A percentile compares a stretch with the other conserved stretches of the same genome.
phyloP scores from a whole-genome alignment of 2,888 invertebrate genomes.

The Colostygia pectinataria region DNA sequence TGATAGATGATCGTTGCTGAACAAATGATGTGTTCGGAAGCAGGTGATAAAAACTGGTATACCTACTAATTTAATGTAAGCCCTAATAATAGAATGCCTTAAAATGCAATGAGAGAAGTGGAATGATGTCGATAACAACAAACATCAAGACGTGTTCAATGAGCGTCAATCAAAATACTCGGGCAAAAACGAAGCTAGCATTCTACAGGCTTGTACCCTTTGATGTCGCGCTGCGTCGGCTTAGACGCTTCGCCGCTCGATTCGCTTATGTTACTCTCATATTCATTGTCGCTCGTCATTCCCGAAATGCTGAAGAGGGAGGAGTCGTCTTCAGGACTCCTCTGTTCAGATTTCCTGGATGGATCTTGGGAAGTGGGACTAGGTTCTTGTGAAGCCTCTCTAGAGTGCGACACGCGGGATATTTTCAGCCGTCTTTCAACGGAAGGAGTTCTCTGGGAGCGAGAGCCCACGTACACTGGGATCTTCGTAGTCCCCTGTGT shows the following conservation, averaged over 20 bases:
- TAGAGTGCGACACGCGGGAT: constrained; percentile 61
- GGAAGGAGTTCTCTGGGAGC: constrained; percentile 82
- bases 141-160: constrained; percentile 57
- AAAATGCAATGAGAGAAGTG: constrained; percentile 38
- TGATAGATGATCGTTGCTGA: constrained; percentile 13
- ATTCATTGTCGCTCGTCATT: constrained; percentile 83
- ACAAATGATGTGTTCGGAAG: constrained; percentile 34
- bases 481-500: constrained; percentile 88
- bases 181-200: constrained; percentile 74
- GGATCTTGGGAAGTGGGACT: constrained; percentile 76
- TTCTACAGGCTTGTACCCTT: constrained; percentile 80
- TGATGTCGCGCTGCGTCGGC: constrained; percentile 73
- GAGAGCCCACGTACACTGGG: constrained; percentile 86
- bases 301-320: constrained; percentile 82
- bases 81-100: constrained; percentile 21
- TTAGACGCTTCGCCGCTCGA: constrained; percentile 77
- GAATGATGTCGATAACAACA: constrained; percentile 37
- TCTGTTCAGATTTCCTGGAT: constrained; percentile 76
- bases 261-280: constrained; percentile 80
- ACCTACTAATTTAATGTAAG: constrained; percentile 14
- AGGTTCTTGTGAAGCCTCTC: constrained; percentile 73
- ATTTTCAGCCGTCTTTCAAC: constrained; percentile 62
- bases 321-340: constrained; percentile 81
- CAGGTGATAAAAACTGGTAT: constrained; percentile 35
- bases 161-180: constrained; percentile 67